Base-by-base conservation (phyloP, 2,888 invertebrate genomes). In the Cheilosia scutellata region DNA sequence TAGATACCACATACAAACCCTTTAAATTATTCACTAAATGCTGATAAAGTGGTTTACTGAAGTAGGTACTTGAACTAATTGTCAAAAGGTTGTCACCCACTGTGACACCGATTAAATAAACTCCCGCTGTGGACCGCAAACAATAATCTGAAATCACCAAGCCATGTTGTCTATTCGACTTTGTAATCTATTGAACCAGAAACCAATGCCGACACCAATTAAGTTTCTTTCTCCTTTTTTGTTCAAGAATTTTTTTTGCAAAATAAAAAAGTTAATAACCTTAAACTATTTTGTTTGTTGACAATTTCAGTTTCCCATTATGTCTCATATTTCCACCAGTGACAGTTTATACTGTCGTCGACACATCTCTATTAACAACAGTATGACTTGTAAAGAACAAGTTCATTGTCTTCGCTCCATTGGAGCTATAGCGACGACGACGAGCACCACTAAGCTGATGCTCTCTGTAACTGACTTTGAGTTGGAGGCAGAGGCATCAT, bases 201-300 rank as follows among this genome's bases (percentile, higher is more conserved):
- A 65, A 55, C 44, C 63, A 57, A 47, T 44, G 11, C 13, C 53
- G 53, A 53, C 62, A 66, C 40, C 65, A 75, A 80, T 80, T 55
- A 75, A 76, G 5, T 58, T 70, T 75, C 68, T 42, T 62, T 51
- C 40, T 49, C 40, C 72, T 37, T 31, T 29, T 27, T 9, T 63
- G 20, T 20, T 37, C n/a, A 1, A 13, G 4, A 11, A 33, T 65
- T 25, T 7, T 27, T 53, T 25, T 70, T 62, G 70, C 70, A 63
- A 78, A 70, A 70, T 47, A n/a, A n/a, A 37, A 20, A 78, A 70
- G 84, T 65, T 71, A 84, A 84, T 75, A 84, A 84, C 84, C 84
- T 76, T 47, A 40, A 77, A 79, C 83, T 74, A 68, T 74, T 55
- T 51, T 42, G 33, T 49, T 62, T 70, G 74, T 65, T 79, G 79